phyloP scores from a whole-genome alignment of 2,797 vertebrate species.

The Microctenopoma stevenorrisi region DNA sequence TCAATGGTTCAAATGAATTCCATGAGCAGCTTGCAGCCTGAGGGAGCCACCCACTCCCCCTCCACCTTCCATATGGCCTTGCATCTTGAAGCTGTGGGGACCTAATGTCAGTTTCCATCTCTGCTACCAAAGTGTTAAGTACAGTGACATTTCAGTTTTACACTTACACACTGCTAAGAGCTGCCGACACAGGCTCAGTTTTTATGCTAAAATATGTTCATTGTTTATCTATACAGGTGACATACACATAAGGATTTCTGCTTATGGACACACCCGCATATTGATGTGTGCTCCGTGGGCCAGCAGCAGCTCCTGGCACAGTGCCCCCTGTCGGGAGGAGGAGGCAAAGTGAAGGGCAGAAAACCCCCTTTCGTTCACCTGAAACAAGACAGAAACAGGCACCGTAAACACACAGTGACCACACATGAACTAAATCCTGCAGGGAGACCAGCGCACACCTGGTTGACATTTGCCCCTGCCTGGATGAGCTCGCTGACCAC shows the following conservation, averaged over 20 bases:
- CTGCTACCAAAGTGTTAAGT: slow-evolving; percentile 54
- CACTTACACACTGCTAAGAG: not conserved
- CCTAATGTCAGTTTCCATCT: slow-evolving; percentile 66
- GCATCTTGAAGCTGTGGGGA: slow-evolving; percentile 61
- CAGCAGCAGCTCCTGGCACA: slow-evolving; percentile 95
- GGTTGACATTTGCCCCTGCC: slow-evolving; percentile 93
- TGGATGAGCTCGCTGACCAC: slow-evolving; percentile 95
- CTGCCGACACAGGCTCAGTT: not conserved
- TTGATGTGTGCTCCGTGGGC: slow-evolving; percentile 94
- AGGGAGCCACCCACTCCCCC: slow-evolving; percentile 47
- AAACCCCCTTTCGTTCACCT: slow-evolving; percentile 93
- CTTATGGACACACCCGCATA: slow-evolving; percentile 81
- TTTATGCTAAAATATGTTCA: not conserved
- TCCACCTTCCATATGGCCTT: slow-evolving; percentile 66
- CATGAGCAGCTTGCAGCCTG: slow-evolving; percentile 71
- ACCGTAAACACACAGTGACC: slow-evolving; percentile 3
- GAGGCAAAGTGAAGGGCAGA: slow-evolving; percentile 96
- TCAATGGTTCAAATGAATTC: slow-evolving; percentile 10
- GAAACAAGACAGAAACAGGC: slow-evolving; percentile 5
- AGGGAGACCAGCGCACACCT: slow-evolving; percentile 61
- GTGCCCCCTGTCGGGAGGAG: slow-evolving; percentile 93
- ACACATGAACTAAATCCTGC: fast-evolving
- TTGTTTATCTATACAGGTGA: not conserved
- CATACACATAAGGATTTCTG: not conserved
- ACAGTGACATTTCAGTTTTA: slow-evolving; percentile 26